A percentile compares a stretch with the other conserved stretches of the same genome.
Evolutionary conservation across 2,888 invertebrate species (phyloP).

Genomic region (Ecliptopera silaceata): DNA sequence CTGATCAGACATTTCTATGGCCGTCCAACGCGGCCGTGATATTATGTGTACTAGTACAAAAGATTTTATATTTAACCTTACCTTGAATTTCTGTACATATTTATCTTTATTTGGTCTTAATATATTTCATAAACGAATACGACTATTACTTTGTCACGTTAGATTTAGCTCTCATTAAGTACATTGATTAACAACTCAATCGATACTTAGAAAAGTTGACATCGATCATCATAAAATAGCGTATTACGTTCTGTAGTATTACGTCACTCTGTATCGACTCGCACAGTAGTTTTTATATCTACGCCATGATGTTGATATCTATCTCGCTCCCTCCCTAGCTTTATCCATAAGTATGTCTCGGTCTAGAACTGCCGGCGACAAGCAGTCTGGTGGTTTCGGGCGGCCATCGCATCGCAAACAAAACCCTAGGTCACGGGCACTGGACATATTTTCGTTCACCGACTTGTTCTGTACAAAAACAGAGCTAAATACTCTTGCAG

Average conservation of each 20-base stretch:
- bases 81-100: too few relatives aligned
- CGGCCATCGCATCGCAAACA: slow-evolving; percentile 69
- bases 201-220: slow-evolving; percentile 34
- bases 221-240: slow-evolving; percentile 60
- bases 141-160: too few relatives aligned
- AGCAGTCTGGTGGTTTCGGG: slow-evolving; percentile 76
- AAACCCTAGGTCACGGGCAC: slow-evolving; percentile 75
- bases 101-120: too few relatives aligned
- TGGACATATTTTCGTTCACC: slow-evolving; percentile 70
- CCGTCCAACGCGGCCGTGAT: slow-evolving; percentile 26
- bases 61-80: neutral
- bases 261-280: slow-evolving; percentile 59
- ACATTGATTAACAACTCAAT: neutral
- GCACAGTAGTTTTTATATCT: slow-evolving; percentile 63
- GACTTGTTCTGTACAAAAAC: slow-evolving; percentile 44
- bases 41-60: slow-evolving; percentile 22
- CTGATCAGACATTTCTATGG: neutral
- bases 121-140: too few relatives aligned
- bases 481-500: slow-evolving; percentile 42
- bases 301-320: slow-evolving; percentile 54
- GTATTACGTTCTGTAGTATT: slow-evolving; percentile 58
- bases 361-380: slow-evolving; percentile 75
- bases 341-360: slow-evolving; percentile 59
- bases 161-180: too few relatives aligned
- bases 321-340: slow-evolving; percentile 59